Evolutionary conservation across 92 coral and sea anemone genomes (phyloP), one percentile per base, ranked within the genome.

Genomic region (Phenganax subtilis): DNA sequence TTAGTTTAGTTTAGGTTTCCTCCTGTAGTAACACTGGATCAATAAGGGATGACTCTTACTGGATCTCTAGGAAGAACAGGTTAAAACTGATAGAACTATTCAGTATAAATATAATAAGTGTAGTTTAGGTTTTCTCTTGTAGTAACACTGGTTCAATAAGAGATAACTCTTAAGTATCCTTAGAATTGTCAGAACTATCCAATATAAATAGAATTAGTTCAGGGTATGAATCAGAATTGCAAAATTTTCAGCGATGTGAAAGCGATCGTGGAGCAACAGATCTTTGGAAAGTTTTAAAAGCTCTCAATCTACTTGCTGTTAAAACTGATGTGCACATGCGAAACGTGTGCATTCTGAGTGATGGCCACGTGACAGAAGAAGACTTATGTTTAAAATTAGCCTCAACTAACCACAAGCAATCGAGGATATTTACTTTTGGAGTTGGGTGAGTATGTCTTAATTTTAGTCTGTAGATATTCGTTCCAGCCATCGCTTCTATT

Each of bases 321-420:
- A 53, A 71, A 63, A 86, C 90, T 30, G 81, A 87, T 87, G 89
- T 88, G 67, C 91, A 84, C 87, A 88, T 91, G 74, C 89, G 98
- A 31, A 93, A 91, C 63, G 76, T 93, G 63, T 85, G 90, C 72
- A 75, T 93, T 57, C 88, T 93, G 85, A 90, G 97, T n/a, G 98
- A 93, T 85, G 97, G 98, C 78, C 97, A 93, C 90, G 94, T 92
- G 90, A 90, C 94, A 31, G 98, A 93, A 80, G 97, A 91, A 56
- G 89, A 86, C 3, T 77, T 89, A 9, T 88, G 92, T 6, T 85
- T 91, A 57, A 76, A 68, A 17, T 82, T 87, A 75, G 86, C 90
- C 56, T 88, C 90, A 55, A 81, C n/a, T n/a, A 72, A 84, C 75
- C 77, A 87, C 58, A 82, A 80, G 53, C 86, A 71, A 54, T 89